Base-by-base conservation (phyloP, 2,113 vertebrate genomes). In the Gnathonemus longibarbis region DNA sequence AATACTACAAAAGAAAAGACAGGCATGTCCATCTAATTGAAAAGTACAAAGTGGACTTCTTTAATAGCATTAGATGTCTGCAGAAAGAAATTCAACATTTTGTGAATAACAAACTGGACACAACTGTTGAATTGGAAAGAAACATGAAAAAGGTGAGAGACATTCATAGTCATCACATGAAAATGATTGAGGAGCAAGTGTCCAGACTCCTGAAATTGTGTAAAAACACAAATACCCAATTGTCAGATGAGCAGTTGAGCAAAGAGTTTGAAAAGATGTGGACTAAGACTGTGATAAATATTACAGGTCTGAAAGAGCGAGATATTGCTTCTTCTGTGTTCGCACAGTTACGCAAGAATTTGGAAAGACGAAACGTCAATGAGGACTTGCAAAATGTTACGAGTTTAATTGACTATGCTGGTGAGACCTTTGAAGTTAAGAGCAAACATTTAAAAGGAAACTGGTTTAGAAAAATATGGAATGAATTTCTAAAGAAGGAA, bases 241-340 rank as follows among this genome's bases (percentile, higher is more conserved):
- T 70, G 19, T 89, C 91, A 21, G 84, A 87, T 0, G 3, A 70
- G 24, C 15, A 88, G 3, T 89, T 92, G 10, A 45, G 89, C 1
- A 1, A 66, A 13, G 90, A 92, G 21, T 93, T 93, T 90, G 50
- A 90, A 62, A 88, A 46, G 3, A 90, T 93, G 90, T 93, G 93
- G 93, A 17, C 89, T 21, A 24, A 70, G 19, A 90, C 87, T n/a
- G 8, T 92, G 39, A 27, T 9, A 17, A 46, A 92, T 1, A 45
- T 92, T 3, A 31, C 50, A 45, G 84, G 84, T 0, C 53, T 92
- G 8, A 7, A 85, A 3, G 84, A 39, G n/a, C 49, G 46, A 56
- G 50, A 92, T 17, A 88, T 93, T 56, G 24, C 11, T 13, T 2
- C 83, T 70, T 70, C 62, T 27, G 62, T 66, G 95, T 15, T 92